Evolutionary conservation across 2,113 vertebrate species (phyloP), one percentile per base, ranked within the genome.

Genomic region (Camelus bactrianus): DNA sequence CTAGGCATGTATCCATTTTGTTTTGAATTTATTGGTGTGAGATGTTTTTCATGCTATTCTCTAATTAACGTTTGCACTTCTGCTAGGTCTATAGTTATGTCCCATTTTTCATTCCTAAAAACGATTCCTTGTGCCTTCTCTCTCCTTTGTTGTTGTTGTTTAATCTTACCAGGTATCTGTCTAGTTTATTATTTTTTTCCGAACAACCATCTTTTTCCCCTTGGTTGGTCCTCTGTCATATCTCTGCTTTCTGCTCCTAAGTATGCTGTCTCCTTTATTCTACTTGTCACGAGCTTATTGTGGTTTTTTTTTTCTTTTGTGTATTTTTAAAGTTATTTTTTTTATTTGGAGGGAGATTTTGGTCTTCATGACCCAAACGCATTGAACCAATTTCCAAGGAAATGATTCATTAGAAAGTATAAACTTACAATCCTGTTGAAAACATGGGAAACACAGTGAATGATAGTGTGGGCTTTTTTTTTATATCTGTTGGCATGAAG

Each of bases 381-480:
- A 60, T 46, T 84, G 22, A 84, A 58, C 54, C 89, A 76, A 91
- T 96, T 96, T 80, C 50, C 70, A 92, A 79, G 79, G 38, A 56
- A 82, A 77, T 28, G n/a, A 22, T 46, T 82, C 9, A 62, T 72
- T 48, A 91, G 48, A 87, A 81, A 88, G 83, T 80, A 17, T 38
- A 15, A 20, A 91, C 28, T 65, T 64, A 42, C 1, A 28, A 48
- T 42, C 67, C 38, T 83, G 58, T 69, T 88, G 46, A 62, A 58
- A 72, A 62, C 42, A 64, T 15, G 50, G 42, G 62, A 56, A 91
- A 46, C 30, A 62, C 32, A 65, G 24, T 52, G 52, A 79, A 77
- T 38, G 20, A 32, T 19, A 60, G 8, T 20, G 5, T 46, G 38
- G 38, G 46, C 24, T 32, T 56, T 80, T 42, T 42, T 42, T 67